Evolutionary conservation across 30 jellyfish, hydroid and myxozoan species (phyloP).

Genomic region (Hydractinia echinata): DNA sequence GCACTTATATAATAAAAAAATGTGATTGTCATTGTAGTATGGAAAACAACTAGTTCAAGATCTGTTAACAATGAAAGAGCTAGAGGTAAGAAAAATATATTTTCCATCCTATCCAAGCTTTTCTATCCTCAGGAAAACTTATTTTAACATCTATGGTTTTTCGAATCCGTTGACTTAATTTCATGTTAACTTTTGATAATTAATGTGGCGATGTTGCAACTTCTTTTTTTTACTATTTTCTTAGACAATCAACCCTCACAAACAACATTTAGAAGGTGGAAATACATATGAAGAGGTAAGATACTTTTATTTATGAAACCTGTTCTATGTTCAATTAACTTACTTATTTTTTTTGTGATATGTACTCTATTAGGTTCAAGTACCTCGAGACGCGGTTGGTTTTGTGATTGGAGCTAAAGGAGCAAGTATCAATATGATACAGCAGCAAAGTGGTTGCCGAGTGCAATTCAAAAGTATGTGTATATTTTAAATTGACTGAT

Average conservation of each 20-base stretch:
- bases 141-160: too few species aligned
- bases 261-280: slow-evolving; percentile 4
- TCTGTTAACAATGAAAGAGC: slow-evolving; percentile 73
- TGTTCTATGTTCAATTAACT: background rate
- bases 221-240: too few species aligned
- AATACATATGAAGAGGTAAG: slow-evolving; percentile 7
- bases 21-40: slow-evolving; percentile 41
- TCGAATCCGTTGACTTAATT: too few species aligned
- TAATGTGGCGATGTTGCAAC: too few species aligned
- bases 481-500: background rate
- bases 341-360: background rate
- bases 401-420: slow-evolving; percentile 98
- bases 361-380: slow-evolving; percentile 58
- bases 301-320: background rate
- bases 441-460: slow-evolving; percentile 88
- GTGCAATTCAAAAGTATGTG: slow-evolving; percentile 71
- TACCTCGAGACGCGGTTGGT: slow-evolving; percentile 98
- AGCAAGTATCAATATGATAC: slow-evolving; percentile 79
- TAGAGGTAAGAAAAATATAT: slow-evolving; percentile 59
- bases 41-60: slow-evolving; percentile 85
- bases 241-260: background rate
- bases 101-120: background rate
- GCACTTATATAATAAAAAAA: background rate
- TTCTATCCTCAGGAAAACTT: too few species aligned
- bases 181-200: too few species aligned